Conservation (phyloP, 2,797 vertebrate genomes). For the Sebastes trivittatus region DNA sequence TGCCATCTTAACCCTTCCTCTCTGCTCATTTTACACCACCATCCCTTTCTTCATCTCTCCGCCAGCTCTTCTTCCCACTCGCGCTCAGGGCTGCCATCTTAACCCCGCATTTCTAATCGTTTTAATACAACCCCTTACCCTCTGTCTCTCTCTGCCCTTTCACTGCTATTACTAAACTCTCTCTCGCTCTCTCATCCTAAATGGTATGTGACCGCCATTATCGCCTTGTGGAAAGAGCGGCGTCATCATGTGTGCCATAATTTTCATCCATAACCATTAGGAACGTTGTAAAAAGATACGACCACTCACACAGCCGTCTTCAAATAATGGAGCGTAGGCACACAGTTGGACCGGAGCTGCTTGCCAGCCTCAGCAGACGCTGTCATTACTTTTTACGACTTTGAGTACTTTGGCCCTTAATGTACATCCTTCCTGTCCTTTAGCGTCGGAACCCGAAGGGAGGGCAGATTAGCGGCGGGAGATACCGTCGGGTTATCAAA, state of each 20-base stretch:
- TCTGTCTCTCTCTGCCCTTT: constrained; percentile 22
- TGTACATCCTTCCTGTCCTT: constrained; percentile 72
- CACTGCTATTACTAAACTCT: constrained; percentile 49
- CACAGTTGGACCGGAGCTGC: constrained; percentile 35
- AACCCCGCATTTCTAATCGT: constrained; percentile 51
- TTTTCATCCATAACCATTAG: constrained; percentile 77
- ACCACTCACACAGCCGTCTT: constrained; percentile 58
- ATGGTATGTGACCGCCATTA: constrained; percentile 71
- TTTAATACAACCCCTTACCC: constrained; percentile 48
- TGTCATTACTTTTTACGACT: constrained; percentile 74
- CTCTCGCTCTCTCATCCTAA: constrained; percentile 33
- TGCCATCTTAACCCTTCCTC: constrained; percentile 66
- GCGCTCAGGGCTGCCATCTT: constrained; percentile 35
- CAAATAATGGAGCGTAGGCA: constrained; percentile 64
- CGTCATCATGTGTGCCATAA: constrained; percentile 66
- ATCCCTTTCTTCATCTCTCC: constrained; percentile 21
- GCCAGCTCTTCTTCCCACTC: constrained; percentile 27
- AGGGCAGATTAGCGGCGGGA: constrained; percentile 24
- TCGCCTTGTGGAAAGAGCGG: constrained; percentile 61
- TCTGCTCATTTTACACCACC: constrained; percentile 57
- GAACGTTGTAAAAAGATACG: constrained; percentile 71
- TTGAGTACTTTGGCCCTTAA: constrained; percentile 66
- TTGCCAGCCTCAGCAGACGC: constrained; percentile 42
- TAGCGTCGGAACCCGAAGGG: constrained; percentile 21
- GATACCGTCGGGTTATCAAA: constrained; percentile 54